These are phyloP conservation scores for Anguilla megastoma DNA, from an alignment of 2,797 vertebrate genomes.

Conservation along the genomic window DNA sequence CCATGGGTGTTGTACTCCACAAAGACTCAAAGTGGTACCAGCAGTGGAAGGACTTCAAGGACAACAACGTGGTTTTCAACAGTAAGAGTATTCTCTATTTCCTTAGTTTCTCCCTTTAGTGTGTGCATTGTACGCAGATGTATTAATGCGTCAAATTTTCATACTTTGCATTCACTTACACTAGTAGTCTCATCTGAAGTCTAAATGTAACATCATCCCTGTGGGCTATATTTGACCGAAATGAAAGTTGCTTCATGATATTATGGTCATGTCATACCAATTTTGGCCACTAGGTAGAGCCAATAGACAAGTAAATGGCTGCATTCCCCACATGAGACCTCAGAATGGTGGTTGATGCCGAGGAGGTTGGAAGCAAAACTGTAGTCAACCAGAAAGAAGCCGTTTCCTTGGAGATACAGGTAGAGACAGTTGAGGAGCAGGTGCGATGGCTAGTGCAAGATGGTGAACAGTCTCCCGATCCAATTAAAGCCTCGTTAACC, in stretches of 20 bases:
- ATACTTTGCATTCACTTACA: background rate
- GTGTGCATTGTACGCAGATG: background rate
- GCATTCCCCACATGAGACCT: background rate
- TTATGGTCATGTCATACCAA: background rate
- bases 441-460: background rate
- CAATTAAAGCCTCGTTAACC: conserved; percentile 34
- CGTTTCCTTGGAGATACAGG: background rate
- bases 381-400: background rate
- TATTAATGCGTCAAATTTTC: background rate
- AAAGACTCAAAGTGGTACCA: conserved; percentile 97
- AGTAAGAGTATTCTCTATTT: conserved; percentile 71
- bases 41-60: conserved; percentile 98
- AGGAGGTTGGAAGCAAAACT: background rate
- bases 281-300: conserved; percentile 50
- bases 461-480: background rate
- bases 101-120: background rate
- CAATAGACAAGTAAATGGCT: background rate
- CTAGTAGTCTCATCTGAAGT: background rate
- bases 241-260: background rate
- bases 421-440: background rate
- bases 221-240: background rate
- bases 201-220: background rate
- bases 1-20: conserved; percentile 90
- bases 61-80: conserved; percentile 93
- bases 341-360: background rate